A percentile compares a stretch with the other conserved stretches of the same genome.
phyloP scores from a whole-genome alignment of 1,140 invertebrate genomes.

The Pachypsylla venusta region DNA sequence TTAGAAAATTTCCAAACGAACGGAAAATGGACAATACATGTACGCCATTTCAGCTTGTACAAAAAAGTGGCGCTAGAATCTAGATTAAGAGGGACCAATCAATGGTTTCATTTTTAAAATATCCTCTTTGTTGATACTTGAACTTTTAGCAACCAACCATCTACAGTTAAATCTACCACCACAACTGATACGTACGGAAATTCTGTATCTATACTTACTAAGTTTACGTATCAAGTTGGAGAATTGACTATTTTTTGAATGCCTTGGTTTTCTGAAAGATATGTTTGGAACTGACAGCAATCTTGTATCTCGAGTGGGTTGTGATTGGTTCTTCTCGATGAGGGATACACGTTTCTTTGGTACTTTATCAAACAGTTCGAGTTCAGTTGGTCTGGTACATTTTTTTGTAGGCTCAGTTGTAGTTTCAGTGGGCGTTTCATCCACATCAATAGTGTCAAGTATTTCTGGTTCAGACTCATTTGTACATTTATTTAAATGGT shows the following conservation, averaged over 20 bases:
- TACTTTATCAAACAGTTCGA: constrained; percentile 42
- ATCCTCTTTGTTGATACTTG: too few species aligned
- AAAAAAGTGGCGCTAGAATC: too few species aligned
- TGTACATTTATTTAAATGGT: constrained; percentile 9
- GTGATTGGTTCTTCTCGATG: constrained; percentile 30
- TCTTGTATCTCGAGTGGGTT: constrained; percentile 44
- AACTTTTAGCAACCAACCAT: too few species aligned
- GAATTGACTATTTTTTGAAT: constrained; percentile 22
- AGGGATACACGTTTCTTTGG: constrained; percentile 31
- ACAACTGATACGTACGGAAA: constrained; percentile 1
- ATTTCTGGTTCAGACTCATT: not conserved
- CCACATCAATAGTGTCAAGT: too few species aligned
- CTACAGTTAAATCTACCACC: constrained; percentile 3
- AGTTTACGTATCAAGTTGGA: constrained; percentile 62
- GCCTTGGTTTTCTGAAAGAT: constrained; percentile 32
- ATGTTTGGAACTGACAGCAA: constrained; percentile 61
- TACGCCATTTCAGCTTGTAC: too few species aligned
- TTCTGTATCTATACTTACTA: constrained; percentile 51
- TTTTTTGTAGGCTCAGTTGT: not conserved
- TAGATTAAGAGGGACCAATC: too few species aligned
- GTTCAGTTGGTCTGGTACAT: constrained; percentile 38
- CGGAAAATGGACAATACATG: too few species aligned
- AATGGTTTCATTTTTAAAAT: too few species aligned
- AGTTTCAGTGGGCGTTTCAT: not conserved
- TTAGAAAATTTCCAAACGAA: too few species aligned